Evolutionary conservation across 2,797 vertebrate genomes (phyloP), one percentile per base, ranked within the genome.

Genomic region (Bucorvus abyssinicus): DNA sequence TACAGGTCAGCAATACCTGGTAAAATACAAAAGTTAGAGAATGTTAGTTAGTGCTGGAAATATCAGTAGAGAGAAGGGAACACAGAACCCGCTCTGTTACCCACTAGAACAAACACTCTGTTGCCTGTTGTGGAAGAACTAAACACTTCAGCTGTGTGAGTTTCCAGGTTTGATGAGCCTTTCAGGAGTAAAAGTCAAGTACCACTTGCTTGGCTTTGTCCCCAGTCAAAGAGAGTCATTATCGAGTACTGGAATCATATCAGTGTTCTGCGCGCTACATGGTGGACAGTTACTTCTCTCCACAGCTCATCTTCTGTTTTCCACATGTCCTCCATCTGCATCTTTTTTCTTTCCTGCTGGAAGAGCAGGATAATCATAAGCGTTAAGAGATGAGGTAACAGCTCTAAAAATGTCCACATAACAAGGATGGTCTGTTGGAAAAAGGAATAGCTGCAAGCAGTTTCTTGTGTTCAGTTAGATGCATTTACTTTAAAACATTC

Each of bases 201-300:
- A 65, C 49, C n/a, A 38, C 32, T 92, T 92, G n/a, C 24, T 91
- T 96, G 87, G 56, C 71, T 67, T 89, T 93, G 49, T 92, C 82
- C 10, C 21, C 76, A 77, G 60, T 79, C 59, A 67, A 47, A 95
- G 47, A 36, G 29, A 45, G 34, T 89, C 21, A 68, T 83, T 94
- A 77, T 77, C 4, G 10, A 87, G 36, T 71, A 12, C 16, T 82
- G 82, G 79, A 64, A 60, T 90, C 55, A 9, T 70, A 40, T 49
- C 91, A 64, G 70, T 59, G 14, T 74, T 63, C 79, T 67, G 21
- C 2, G 5, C 24, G 15, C 21, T 55, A n/a, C 2, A 3, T 22
- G 57, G 64, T 4, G 7, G 65, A 81, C 75, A 79, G 10, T 76
- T 89, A 42, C 68, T 84, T 50, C 52, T 74, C 52, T 78, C 57